Conservation (phyloP, 2,797 vertebrate species). For the Onychomys leucogaster region DNA sequence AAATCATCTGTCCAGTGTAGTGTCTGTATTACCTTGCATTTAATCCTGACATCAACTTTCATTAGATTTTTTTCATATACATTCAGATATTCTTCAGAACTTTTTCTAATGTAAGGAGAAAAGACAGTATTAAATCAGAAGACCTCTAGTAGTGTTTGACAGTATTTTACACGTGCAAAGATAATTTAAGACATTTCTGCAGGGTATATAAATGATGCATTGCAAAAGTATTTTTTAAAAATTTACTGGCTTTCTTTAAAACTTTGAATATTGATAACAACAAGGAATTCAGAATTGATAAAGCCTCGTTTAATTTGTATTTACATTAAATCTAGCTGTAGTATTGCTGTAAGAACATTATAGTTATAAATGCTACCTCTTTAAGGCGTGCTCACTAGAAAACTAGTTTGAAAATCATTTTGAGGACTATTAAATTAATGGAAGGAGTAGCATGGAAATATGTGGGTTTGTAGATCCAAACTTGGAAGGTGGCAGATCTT, state of each 20-base stretch:
- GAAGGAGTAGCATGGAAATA: slow-evolving; percentile 27
- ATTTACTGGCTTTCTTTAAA: slow-evolving; percentile 29
- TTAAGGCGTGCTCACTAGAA: slow-evolving; percentile 45
- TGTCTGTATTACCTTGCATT: slow-evolving; percentile 5
- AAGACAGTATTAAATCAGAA: slow-evolving; percentile 54
- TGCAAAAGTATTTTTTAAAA: slow-evolving; percentile 1
- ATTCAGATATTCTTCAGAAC: slow-evolving; percentile 52
- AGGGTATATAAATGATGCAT: not conserved
- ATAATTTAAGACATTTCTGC: slow-evolving; percentile 46
- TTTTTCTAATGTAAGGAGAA: slow-evolving; percentile 46
- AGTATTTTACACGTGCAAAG: slow-evolving; percentile 46
- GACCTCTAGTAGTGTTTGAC: not conserved
- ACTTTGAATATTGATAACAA: slow-evolving; percentile 23
- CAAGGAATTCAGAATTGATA: slow-evolving; percentile 38
- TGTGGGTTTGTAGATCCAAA: slow-evolving; percentile 16
- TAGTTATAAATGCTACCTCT: slow-evolving; percentile 48
- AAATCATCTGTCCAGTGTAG: not conserved
- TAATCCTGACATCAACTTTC: slow-evolving; percentile 37
- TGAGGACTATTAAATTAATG: slow-evolving; percentile 22
- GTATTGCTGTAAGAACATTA: slow-evolving; percentile 38
- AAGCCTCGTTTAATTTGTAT: slow-evolving; percentile 23
- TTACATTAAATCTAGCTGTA: slow-evolving; percentile 39
- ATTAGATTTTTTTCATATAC: slow-evolving; percentile 40
- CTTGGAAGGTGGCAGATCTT: not conserved
- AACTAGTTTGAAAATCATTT: slow-evolving; percentile 50